phyloP scores from a whole-genome alignment of 2,797 vertebrate genomes.

The Tinamus major region DNA sequence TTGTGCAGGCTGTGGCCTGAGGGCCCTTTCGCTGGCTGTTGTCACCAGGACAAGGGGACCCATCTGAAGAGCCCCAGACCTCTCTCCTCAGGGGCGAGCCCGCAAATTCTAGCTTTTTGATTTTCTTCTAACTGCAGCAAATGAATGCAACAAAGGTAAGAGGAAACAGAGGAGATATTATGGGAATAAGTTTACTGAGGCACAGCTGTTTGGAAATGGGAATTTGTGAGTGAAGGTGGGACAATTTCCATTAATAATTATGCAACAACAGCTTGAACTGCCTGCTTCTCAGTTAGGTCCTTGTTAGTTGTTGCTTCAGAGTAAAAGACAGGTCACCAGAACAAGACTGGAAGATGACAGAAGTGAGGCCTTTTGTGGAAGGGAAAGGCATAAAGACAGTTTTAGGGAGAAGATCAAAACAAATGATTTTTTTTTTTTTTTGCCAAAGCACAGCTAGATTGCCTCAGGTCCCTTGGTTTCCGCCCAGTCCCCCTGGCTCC shows the following conservation, averaged over 20 bases:
- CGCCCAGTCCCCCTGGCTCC: neutral
- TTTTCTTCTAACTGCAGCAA: neutral
- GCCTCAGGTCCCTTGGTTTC: neutral
- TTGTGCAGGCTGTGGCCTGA: neutral
- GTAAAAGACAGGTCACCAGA: neutral
- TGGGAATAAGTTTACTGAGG: neutral
- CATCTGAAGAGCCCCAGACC: neutral
- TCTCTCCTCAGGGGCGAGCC: neutral
- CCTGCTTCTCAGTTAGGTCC: neutral
- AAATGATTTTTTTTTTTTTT: neutral
- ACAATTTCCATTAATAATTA: neutral
- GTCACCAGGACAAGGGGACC: neutral
- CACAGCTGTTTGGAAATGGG: neutral
- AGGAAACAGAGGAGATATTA: neutral
- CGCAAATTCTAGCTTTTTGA: neutral
- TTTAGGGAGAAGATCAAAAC: neutral
- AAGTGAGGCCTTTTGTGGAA: neutral
- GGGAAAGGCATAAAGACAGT: neutral
- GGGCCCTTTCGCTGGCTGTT: neutral
- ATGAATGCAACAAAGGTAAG: neutral
- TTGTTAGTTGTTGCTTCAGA: neutral
- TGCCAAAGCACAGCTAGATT: neutral
- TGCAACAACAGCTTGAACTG: neutral
- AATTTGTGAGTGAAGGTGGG: neutral
- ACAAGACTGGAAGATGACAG: neutral